Conservation (phyloP, 92 coral and sea anemone species). For the Ricordea florida region DNA sequence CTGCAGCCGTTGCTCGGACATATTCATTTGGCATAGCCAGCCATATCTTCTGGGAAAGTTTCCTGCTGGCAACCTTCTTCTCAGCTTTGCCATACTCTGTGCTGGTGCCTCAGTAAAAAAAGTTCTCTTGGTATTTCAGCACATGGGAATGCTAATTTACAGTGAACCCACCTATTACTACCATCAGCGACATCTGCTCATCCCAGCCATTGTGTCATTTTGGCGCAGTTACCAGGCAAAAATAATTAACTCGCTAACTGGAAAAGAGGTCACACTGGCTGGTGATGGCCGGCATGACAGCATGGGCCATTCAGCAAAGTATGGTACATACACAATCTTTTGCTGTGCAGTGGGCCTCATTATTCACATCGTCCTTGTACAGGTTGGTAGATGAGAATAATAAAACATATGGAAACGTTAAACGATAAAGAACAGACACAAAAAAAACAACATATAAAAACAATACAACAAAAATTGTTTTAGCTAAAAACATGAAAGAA, state of each 20-base stretch:
- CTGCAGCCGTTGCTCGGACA: constrained; percentile 44
- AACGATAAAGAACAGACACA: too few species aligned
- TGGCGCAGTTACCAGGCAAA: constrained; percentile 43
- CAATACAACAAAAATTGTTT: too few species aligned
- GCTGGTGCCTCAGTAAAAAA: constrained; percentile 66
- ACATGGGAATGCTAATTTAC: constrained; percentile 38
- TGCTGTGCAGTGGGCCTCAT: too few species aligned
- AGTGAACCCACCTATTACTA: constrained; percentile 22
- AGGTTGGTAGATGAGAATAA: constrained; percentile 7
- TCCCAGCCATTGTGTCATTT: constrained; percentile 43
- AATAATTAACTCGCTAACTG: constrained; percentile 17
- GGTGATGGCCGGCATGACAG: too few species aligned
- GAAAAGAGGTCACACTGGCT: too few species aligned
- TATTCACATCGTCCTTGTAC: too few species aligned
- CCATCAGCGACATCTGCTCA: constrained; percentile 42
- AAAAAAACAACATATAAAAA: too few species aligned
- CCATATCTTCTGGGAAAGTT: constrained; percentile 49
- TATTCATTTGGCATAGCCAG: constrained; percentile 61
- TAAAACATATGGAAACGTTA: too few species aligned
- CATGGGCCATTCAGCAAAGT: constrained; percentile 49
- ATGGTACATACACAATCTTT: constrained; percentile 1
- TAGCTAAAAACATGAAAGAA: not conserved
- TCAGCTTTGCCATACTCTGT: constrained; percentile 62
- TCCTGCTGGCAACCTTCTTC: constrained; percentile 65
- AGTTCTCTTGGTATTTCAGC: constrained; percentile 45